These are phyloP conservation scores for Ferdinandea cuprea DNA, from an alignment of 2,888 invertebrate genomes.

Conservation along the genomic window DNA sequence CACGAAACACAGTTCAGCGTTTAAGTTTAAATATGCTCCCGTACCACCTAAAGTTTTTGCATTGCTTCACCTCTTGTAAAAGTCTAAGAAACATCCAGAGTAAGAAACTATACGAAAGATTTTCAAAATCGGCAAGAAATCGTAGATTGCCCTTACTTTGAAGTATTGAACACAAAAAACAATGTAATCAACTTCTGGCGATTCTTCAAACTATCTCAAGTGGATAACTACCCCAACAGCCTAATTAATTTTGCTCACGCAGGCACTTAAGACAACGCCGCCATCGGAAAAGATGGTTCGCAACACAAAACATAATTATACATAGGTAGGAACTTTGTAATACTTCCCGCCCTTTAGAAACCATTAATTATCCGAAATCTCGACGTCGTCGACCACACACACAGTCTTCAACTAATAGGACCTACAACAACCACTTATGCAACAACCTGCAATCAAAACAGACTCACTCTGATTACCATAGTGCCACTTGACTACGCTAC, in stretches of 20 bases:
- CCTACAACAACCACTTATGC: slow-evolving; percentile 72
- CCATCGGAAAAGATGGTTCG: slow-evolving; percentile 36
- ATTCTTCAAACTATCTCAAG: slow-evolving; percentile 18
- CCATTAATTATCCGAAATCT: slow-evolving; percentile 67
- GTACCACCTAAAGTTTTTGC: too few relatives aligned
- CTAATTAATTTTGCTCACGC: slow-evolving; percentile 23
- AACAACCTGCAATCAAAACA: slow-evolving; percentile 76
- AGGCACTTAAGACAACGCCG: slow-evolving; percentile 37
- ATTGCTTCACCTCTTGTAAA: too few relatives aligned
- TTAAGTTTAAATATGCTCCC: too few relatives aligned
- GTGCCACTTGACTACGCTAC: slow-evolving; percentile 76
- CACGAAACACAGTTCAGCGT: too few relatives aligned
- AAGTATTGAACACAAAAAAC: too few relatives aligned
- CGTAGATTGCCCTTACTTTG: too few relatives aligned
- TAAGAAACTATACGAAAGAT: too few relatives aligned
- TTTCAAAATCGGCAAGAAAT: too few relatives aligned
- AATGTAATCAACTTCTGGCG: background rate
- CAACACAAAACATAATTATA: slow-evolving; percentile 65
- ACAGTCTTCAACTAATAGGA: slow-evolving; percentile 57
- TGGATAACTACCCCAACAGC: slow-evolving; percentile 20
- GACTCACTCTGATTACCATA: slow-evolving; percentile 74
- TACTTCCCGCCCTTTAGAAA: slow-evolving; percentile 66
- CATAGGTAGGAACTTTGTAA: slow-evolving; percentile 64
- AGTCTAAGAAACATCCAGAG: too few relatives aligned
- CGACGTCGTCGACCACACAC: slow-evolving; percentile 65